Conservation (phyloP, 1,140 invertebrate genomes). For the Paralvinella palmiformis region DNA sequence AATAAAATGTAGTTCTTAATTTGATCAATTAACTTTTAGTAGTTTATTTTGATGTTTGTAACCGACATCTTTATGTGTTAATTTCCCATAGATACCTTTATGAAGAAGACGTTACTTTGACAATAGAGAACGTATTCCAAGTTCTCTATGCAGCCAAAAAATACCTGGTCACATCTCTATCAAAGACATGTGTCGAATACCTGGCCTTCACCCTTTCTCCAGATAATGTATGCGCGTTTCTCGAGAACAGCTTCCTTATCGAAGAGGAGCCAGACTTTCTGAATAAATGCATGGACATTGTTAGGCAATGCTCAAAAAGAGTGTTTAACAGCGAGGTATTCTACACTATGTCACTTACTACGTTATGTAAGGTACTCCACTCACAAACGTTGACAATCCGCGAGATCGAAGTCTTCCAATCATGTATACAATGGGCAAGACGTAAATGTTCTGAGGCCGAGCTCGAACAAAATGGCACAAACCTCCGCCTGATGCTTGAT, state of each 20-base stretch:
- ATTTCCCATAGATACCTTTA: constrained; percentile 27
- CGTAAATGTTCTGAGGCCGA: background rate
- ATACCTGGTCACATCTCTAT: constrained; percentile 70
- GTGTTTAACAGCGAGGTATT: constrained; percentile 23
- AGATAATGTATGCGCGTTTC: constrained; percentile 63
- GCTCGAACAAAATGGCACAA: background rate
- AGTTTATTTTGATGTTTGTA: too few species aligned
- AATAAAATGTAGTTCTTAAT: background rate
- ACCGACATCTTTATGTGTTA: background rate
- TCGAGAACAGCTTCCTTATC: constrained; percentile 32
- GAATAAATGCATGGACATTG: constrained; percentile 24
- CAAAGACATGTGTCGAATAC: constrained; percentile 73
- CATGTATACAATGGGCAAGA: constrained; percentile 6
- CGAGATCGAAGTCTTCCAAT: constrained; percentile 9
- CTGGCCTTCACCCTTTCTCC: constrained; percentile 66
- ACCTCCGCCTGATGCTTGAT: background rate
- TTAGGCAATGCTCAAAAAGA: constrained; percentile 19
- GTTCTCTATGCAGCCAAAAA: constrained; percentile 78
- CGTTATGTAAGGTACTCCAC: too few species aligned
- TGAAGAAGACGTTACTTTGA: constrained; percentile 47
- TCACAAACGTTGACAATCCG: background rate
- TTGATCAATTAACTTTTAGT: too few species aligned
- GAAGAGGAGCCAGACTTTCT: constrained; percentile 25
- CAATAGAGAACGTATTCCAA: constrained; percentile 74
- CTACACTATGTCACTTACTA: too few species aligned